Conservation (phyloP, 2,797 vertebrate species). For the Enteromius thamalakanensis region DNA sequence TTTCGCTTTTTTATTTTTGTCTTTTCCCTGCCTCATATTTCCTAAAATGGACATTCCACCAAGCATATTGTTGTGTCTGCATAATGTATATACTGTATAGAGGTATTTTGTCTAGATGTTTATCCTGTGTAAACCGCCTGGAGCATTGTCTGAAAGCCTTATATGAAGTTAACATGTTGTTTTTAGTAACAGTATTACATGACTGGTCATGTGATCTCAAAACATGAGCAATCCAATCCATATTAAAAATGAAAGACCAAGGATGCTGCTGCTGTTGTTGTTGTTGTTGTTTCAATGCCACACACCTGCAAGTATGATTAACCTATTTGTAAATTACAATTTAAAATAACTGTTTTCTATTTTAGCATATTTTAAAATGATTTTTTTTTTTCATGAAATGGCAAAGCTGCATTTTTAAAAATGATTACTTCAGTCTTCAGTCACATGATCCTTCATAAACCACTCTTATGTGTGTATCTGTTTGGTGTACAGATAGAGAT, state of each 20-base stretch:
- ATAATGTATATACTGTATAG: not conserved
- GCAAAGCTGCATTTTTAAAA: not conserved
- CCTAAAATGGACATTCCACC: not conserved
- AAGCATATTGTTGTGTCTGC: not conserved
- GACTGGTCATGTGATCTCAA: not conserved
- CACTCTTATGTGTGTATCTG: not conserved
- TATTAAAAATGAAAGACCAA: too few species aligned
- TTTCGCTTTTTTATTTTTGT: not conserved
- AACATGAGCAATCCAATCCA: not conserved
- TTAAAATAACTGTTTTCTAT: not conserved
- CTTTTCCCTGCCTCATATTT: not conserved
- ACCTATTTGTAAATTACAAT: not conserved
- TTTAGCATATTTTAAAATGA: not conserved
- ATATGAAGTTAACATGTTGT: not conserved
- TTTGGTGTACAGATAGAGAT: not conserved
- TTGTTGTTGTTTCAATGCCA: not conserved
- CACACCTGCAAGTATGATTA: not conserved
- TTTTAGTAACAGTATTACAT: not conserved
- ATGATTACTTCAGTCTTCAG: not conserved
- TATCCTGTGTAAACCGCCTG: not conserved
- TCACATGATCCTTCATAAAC: not conserved
- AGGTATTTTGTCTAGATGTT: slow-evolving; percentile 4
- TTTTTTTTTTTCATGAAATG: not conserved
- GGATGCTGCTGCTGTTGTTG: not conserved
- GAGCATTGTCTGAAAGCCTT: not conserved